Evolutionary conservation across 2,113 vertebrate species (phyloP).

Genomic region (Hydrolagus affinis): DNA sequence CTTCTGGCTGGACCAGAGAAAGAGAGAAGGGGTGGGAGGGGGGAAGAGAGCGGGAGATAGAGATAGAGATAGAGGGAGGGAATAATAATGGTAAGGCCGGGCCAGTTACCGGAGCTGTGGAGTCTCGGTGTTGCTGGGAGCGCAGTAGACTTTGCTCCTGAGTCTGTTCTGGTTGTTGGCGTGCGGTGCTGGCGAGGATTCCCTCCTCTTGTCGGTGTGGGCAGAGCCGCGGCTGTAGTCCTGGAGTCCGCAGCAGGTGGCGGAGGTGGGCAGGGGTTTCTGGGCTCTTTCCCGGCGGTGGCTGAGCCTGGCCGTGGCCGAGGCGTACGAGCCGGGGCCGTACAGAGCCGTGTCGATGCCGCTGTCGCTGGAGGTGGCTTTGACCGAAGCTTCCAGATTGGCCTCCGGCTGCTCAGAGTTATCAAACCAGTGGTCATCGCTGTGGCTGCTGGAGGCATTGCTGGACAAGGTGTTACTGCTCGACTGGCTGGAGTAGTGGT

Average conservation of each 20-base stretch:
- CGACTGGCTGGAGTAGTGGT: slow-evolving; percentile 83
- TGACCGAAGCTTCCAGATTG: slow-evolving; percentile 63
- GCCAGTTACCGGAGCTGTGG: slow-evolving; percentile 45
- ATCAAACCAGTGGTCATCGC: slow-evolving; percentile 84
- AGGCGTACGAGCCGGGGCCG: slow-evolving; percentile 49
- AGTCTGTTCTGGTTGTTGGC: slow-evolving; percentile 57
- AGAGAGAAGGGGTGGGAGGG: neutral
- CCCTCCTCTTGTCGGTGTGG: slow-evolving; percentile 48
- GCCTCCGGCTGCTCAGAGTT: slow-evolving; percentile 54
- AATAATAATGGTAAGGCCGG: neutral
- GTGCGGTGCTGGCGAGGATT: slow-evolving; percentile 54
- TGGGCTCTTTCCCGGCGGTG: slow-evolving; percentile 44
- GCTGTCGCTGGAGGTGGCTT: slow-evolving; percentile 78
- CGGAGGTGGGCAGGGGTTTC: slow-evolving; percentile 54
- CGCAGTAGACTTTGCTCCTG: slow-evolving; percentile 62
- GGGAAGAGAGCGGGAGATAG: neutral
- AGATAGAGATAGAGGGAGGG: neutral
- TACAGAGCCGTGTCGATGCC: slow-evolving; percentile 74
- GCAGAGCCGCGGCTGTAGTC: slow-evolving; percentile 43
- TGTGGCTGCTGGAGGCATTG: slow-evolving; percentile 81
- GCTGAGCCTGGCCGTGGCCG: slow-evolving; percentile 38
- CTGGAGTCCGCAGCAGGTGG: slow-evolving; percentile 49
- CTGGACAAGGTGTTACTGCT: slow-evolving; percentile 89
- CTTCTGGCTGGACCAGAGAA: too few relatives aligned
- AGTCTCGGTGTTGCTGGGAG: slow-evolving; percentile 49